phyloP scores from a whole-genome alignment of 2,113 vertebrate genomes.

The Erythrolamprus reginae region DNA sequence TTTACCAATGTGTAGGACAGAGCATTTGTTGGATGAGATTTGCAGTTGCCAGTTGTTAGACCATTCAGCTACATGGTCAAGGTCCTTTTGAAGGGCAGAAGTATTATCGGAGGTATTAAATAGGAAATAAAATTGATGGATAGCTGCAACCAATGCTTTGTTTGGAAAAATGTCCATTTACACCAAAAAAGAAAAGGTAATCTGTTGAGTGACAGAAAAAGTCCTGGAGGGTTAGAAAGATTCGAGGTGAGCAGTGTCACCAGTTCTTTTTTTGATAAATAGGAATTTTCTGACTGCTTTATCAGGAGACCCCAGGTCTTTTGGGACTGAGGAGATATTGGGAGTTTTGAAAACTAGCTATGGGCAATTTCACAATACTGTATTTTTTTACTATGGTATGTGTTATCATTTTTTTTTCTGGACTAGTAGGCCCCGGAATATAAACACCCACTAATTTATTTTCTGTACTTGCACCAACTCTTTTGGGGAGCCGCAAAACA shows the following conservation, averaged over 20 bases:
- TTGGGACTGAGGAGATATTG: neutral
- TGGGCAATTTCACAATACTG: neutral
- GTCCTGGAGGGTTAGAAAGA: neutral
- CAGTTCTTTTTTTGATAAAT: neutral
- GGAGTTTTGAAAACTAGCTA: neutral
- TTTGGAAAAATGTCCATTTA: neutral
- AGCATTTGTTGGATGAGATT: too few species aligned
- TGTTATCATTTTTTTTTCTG: neutral
- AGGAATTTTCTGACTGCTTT: neutral
- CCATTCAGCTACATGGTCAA: too few species aligned
- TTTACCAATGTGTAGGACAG: too few species aligned
- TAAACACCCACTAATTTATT: neutral
- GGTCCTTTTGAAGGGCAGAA: too few species aligned
- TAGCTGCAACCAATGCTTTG: neutral
- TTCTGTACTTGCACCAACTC: neutral
- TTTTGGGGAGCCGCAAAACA: neutral
- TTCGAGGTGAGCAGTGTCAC: neutral
- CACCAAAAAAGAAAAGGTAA: neutral
- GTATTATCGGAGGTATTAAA: too few species aligned
- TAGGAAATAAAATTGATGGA: neutral
- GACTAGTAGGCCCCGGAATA: neutral
- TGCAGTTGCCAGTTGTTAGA: too few species aligned
- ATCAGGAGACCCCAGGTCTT: neutral
- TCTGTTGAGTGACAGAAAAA: neutral
- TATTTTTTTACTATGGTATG: fast-evolving